These are phyloP conservation scores for Psilopsiagon aurifrons DNA, from an alignment of 2,113 vertebrate species.

Conservation along the genomic window DNA sequence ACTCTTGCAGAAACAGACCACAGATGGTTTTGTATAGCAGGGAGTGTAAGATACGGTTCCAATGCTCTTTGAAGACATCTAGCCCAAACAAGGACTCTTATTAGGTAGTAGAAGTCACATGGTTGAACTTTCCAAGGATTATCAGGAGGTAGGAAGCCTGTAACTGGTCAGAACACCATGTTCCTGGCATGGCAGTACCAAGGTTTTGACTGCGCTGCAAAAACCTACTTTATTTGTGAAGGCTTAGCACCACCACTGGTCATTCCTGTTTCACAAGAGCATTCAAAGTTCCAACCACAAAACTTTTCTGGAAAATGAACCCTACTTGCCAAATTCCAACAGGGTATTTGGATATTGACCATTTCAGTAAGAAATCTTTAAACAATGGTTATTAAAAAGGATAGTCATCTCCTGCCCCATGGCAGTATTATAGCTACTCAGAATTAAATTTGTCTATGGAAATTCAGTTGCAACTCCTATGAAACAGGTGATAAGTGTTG, in stretches of 20 bases:
- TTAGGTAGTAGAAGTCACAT: not conserved
- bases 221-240: not conserved
- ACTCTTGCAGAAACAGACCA: not conserved
- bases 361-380: not conserved
- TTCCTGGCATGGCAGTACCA: not conserved
- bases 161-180: not conserved
- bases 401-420: not conserved
- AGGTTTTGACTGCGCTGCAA: not conserved
- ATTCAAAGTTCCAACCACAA: not conserved
- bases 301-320: not conserved
- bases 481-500: accelerated
- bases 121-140: not conserved
- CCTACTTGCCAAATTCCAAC: not conserved
- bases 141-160: not conserved
- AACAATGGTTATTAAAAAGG: not conserved
- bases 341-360: not conserved
- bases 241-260: not conserved
- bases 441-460: not conserved
- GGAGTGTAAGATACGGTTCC: not conserved
- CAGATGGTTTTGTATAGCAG: not conserved
- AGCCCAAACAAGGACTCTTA: not conserved
- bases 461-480: not conserved
- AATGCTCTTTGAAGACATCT: not conserved
- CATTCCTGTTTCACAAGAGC: not conserved
- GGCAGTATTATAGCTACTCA: not conserved